Evolutionary conservation across 2,113 vertebrate species (phyloP), one percentile per base, ranked within the genome.

Genomic region (Aplodontia rufa): DNA sequence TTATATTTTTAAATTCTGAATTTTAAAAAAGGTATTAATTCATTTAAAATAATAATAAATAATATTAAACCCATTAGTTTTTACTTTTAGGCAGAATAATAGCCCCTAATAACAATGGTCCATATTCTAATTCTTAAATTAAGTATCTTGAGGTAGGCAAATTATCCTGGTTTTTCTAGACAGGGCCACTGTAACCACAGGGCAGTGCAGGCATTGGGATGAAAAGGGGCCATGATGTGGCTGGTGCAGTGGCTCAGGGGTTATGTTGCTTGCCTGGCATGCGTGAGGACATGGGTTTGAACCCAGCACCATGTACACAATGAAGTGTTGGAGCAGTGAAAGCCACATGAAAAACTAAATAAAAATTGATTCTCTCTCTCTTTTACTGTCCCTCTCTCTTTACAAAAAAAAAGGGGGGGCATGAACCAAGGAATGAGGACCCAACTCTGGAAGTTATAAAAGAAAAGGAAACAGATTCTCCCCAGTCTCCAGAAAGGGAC

Each of bases 11-110:
- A 87, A 87, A 75, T 42, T 88, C 47, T 53, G 40, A 81, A 80
- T 47, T 16, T 87, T 69, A 30, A 74, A 87, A 90, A 55, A 76
- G 24, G 40, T 69, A 35, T 83, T 13, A 80, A 45, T 68, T 51
- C 40, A 69, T 68, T 91, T 40, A 90, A 85, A 93, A 72, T 72
- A 89, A 71, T 30, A 49, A n/a, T 82, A 84, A 91, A 66, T 64
- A 88, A 69, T 28, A 58, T 20, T 64, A 89, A 80, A 83, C 47
- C 45, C 30, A 90, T 79, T 47, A 60, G 74, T 58, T 89, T 9
- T 81, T 53, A 90, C 32, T 40, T 11, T 37, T 87, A 47, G 35
- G n/a, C 22, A 86, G 79, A 89, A 91, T 62, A 71, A 58, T 55
- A 49, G 30, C 11, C 24, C 45, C 37, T 85, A 82, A 68, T 91